These are phyloP conservation scores for Amphiprion ocellaris DNA, from an alignment of 2,113 vertebrate species.

Conservation along the genomic window DNA sequence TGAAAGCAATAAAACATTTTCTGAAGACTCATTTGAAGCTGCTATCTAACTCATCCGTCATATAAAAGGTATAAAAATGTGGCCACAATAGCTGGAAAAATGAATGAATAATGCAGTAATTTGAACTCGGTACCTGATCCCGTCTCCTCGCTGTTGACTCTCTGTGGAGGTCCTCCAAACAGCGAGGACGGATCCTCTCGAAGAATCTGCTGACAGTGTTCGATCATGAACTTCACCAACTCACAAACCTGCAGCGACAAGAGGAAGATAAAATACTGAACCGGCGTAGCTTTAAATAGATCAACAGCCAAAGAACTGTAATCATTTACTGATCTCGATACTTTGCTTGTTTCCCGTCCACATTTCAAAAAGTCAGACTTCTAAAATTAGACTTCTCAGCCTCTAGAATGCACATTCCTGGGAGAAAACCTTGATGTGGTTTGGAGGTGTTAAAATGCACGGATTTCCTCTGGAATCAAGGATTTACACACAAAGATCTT, in stretches of 20 bases:
- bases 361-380: constrained; percentile 6
- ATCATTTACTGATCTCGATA: not conserved
- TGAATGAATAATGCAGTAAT: too few relatives aligned
- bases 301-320: too few relatives aligned
- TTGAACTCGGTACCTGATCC: constrained; percentile 84
- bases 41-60: too few relatives aligned
- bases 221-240: constrained; percentile 93
- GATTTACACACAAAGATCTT: too few relatives aligned
- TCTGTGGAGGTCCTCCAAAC: constrained; percentile 87
- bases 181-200: constrained; percentile 89
- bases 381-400: not conserved
- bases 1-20: too few relatives aligned
- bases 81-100: too few relatives aligned
- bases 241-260: constrained; percentile 86
- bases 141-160: constrained; percentile 79
- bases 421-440: not conserved
- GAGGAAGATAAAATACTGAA: too few relatives aligned
- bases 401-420: constrained; percentile 7
- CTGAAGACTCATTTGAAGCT: too few relatives aligned
- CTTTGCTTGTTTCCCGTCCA: not conserved
- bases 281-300: too few relatives aligned
- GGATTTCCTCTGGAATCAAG: too few relatives aligned
- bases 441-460: not conserved
- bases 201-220: constrained; percentile 90
- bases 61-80: too few relatives aligned